Conservation (phyloP, 2,888 invertebrate genomes). For the Drosophila conformis region DNA sequence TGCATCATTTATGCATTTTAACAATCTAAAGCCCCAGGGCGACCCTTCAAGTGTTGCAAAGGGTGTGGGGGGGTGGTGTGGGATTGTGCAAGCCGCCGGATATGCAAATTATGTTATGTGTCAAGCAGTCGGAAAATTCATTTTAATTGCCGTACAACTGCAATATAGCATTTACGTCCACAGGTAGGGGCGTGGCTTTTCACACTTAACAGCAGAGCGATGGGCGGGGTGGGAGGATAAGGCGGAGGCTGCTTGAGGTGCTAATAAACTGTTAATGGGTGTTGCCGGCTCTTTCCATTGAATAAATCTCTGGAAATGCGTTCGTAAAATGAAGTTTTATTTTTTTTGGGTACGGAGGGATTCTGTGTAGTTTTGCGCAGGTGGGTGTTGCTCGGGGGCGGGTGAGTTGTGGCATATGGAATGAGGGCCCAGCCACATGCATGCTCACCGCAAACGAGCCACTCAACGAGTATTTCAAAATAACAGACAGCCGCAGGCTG, state of each 20-base stretch:
- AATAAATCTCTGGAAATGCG: conserved; percentile 35
- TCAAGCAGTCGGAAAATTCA: conserved; percentile 84
- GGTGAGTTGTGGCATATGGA: background rate
- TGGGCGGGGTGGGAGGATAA: background rate
- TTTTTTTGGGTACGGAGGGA: background rate
- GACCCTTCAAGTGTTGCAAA: conserved; percentile 26
- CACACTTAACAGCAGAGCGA: conserved; percentile 14
- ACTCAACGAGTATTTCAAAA: conserved; percentile 80
- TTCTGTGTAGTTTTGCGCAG: conserved; percentile 11
- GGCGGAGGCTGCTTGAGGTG: conserved; percentile 36
- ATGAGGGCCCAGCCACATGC: conserved; percentile 55
- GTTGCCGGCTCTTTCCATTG: conserved; percentile 14
- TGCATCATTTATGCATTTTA: conserved; percentile 73
- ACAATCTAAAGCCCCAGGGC: conserved; percentile 59
- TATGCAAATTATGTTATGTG: conserved; percentile 84
- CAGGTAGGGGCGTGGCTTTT: conserved; percentile 26
- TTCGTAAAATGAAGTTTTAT: conserved; percentile 31
- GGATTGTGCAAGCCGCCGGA: conserved; percentile 64
- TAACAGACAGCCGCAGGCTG: conserved; percentile 73
- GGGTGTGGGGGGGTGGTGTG: background rate
- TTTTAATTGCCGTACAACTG: conserved; percentile 83
- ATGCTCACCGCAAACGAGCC: conserved; percentile 77
- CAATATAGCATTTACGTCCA: conserved; percentile 67
- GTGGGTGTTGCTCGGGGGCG: conserved; percentile 30
- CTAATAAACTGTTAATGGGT: conserved; percentile 65